A percentile compares a stretch with the other conserved stretches of the same genome.
phyloP scores from a whole-genome alignment of 2,797 vertebrate genomes.

The Acipenser oxyrinchus region DNA sequence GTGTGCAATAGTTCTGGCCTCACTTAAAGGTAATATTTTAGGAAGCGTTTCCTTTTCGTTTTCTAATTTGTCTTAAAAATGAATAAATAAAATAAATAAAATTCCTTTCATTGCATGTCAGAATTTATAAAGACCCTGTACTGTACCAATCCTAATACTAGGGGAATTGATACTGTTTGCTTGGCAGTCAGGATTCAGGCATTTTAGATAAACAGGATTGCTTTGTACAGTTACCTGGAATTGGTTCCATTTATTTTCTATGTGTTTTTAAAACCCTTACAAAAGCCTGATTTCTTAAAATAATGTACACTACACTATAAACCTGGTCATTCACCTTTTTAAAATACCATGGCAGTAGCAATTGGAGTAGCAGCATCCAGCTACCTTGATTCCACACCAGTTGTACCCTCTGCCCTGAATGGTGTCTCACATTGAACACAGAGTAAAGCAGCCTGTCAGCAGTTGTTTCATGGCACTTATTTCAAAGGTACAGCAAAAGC shows the following conservation, averaged over 20 bases:
- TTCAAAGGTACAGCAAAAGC: constrained; percentile 2
- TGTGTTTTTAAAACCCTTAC: no score
- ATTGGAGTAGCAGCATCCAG: background rate
- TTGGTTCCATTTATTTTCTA: no score
- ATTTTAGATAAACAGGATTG: no score
- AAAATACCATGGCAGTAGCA: background rate
- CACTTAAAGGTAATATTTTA: no score
- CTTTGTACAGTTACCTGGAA: no score
- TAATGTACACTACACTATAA: background rate
- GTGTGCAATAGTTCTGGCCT: no score
- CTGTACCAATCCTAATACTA: background rate
- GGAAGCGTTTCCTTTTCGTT: no score
- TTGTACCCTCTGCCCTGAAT: background rate
- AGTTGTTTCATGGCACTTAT: constrained; percentile 14
- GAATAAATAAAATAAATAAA: no score
- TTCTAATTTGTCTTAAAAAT: no score
- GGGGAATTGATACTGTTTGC: background rate
- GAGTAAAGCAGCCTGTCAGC: constrained; percentile 15
- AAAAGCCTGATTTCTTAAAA: no score
- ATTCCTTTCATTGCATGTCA: background rate
- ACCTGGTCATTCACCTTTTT: background rate
- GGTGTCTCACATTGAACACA: constrained; percentile 14
- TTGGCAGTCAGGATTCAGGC: background rate
- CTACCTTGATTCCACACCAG: constrained; percentile 8
- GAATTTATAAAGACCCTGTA: background rate